Evolutionary conservation across 2,797 vertebrate genomes (phyloP).

Genomic region (Babyrousa celebensis): DNA sequence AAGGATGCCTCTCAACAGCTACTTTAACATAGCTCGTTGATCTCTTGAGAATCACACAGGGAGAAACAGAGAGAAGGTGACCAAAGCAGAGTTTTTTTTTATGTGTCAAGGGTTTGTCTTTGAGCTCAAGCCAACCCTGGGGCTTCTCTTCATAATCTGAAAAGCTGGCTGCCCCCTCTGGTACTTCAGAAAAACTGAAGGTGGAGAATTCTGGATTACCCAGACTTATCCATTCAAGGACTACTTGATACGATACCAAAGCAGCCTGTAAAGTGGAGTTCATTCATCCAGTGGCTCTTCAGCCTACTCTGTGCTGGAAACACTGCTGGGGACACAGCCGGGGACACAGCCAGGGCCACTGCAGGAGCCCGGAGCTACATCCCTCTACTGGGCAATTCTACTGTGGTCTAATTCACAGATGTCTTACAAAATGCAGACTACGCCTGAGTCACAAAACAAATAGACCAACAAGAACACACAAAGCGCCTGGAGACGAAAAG

Average conservation of each 20-base stretch:
- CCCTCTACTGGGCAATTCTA: background rate
- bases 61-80: background rate
- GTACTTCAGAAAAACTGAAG: background rate
- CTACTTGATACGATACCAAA: background rate
- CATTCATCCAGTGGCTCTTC: rapidly evolving
- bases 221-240: background rate
- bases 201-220: background rate
- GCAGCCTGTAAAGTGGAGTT: background rate
- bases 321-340: too few relatives aligned
- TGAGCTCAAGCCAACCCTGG: rapidly evolving
- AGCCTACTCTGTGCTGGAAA: background rate
- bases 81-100: too few relatives aligned
- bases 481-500: background rate
- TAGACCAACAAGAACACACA: background rate
- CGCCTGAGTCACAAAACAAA: background rate
- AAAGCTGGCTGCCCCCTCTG: background rate
- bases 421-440: too few relatives aligned
- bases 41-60: background rate
- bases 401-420: rapidly evolving
- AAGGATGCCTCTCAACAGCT: background rate
- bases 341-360: rapidly evolving
- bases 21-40: background rate
- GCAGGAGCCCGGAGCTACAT: background rate
- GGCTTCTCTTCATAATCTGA: background rate
- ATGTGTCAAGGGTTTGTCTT: background rate